Base-by-base conservation (phyloP, 2,113 vertebrate species). In the Eulacestoma nigropectus region DNA sequence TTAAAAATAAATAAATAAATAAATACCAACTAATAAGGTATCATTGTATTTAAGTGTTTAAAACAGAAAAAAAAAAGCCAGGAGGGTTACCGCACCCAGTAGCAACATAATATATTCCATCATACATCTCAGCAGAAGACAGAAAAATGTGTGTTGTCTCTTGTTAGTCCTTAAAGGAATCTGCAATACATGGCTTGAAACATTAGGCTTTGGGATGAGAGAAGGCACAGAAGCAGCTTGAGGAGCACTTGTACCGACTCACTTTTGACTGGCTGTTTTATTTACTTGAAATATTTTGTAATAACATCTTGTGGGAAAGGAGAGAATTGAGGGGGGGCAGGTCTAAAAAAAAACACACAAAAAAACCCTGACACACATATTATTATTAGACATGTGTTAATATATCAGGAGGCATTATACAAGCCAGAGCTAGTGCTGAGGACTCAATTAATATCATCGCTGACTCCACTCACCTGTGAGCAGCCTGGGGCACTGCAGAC, bases 401-500 rank as follows among this genome's bases (percentile, higher is more conserved):
- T 90, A 73, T 90, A 92, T 78, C 78, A 77, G 77, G 78, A 91
- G 33, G 42, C n/a, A 87, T 87, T 87, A 56, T 87, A 60, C 87
- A 82, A 89, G 95, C 77, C 90, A 94, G 78, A 95, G 90, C 94
- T 86, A 85, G 92, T 83, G 74, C 77, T 76, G 75, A 95, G 85
- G 87, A 89, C 91, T 95, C 91, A 91, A 89, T 96, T 97, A 96
- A 95, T 95, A 96, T 92, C 95, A 95, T 37, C 9, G 60, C 94
- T 95, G 95, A 96, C 96, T 96, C 92, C 92, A 98, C 98, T 99
- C 97, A 99, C 99, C 99, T 99, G 99, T 97, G 99, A 99, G 98
- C 99, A 99, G 98, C 99, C 99, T 60, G 99, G 99, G 98, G 99
- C 99, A 93, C 98, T 99, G 98, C 99, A 99, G 97, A 99, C 96